These are phyloP conservation scores for Stylophora pistillata DNA, from an alignment of 64 coral and sea anemone genomes.

Conservation along the genomic window DNA sequence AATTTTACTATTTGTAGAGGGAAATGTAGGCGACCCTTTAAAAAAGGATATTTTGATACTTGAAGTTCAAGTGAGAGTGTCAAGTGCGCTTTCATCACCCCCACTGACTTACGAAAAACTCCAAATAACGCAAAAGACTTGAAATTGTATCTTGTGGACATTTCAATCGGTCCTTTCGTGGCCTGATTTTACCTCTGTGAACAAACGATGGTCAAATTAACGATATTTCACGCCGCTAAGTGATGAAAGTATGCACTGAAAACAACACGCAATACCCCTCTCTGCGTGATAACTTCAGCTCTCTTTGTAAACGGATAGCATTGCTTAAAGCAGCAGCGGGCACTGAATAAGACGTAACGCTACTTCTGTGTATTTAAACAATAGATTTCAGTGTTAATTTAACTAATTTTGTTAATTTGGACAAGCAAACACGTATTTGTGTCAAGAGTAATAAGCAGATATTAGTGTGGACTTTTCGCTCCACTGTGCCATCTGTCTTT, in stretches of 20 bases:
- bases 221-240: neutral
- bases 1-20: neutral
- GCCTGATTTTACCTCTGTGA: neutral
- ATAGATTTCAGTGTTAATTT: neutral
- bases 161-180: neutral
- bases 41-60: neutral
- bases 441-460: neutral
- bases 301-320: neutral
- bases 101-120: neutral
- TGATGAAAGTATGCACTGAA: neutral
- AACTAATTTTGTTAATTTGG: neutral
- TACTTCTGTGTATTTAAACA: neutral
- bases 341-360: neutral
- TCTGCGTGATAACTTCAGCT: neutral
- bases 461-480: neutral
- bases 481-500: neutral
- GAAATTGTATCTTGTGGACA: neutral
- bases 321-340: neutral
- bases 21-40: neutral
- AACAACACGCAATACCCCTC: neutral
- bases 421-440: neutral
- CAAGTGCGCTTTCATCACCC: neutral
- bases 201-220: neutral
- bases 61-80: neutral
- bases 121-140: neutral